Evolutionary conservation across 1,140 invertebrate species (phyloP), one percentile per base, ranked within the genome.

Genomic region (Anagrus nilaparvatae): DNA sequence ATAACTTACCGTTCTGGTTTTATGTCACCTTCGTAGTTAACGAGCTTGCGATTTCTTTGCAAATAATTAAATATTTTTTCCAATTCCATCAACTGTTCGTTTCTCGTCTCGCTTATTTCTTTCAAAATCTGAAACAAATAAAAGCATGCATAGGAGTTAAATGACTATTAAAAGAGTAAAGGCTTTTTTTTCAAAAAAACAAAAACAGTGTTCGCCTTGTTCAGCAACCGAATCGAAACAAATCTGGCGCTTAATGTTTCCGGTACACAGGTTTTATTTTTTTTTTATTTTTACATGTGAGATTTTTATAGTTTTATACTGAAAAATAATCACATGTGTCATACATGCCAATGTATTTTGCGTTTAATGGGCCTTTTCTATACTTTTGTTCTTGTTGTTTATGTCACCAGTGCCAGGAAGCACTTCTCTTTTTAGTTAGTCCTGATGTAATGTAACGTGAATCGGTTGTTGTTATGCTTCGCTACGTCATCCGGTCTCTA

Each of bases 1-100:
- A n/a, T n/a, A n/a, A n/a, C n/a, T n/a, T n/a, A n/a, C n/a, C n/a
- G n/a, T n/a, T n/a, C n/a, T 60, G 41, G 44, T 55, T 60, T 28
- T 53, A 60, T 54, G 55, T 61, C 42, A 52, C 55, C 48, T 53
- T 68, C 56, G 34, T 77, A 73, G 5, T 63, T 60, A 5, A 68
- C 61, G 5, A 80, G 59, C 33, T 49, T 69, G 17, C 71, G 61
- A 49, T 75, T 55, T 35, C 76, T 61, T 40, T 82, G 72, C 36
- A 85, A 59, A 61, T 79, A 63, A 43, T 67, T 63, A 50, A 84
- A 84, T 14, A 82, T 61, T 12, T 58, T 58, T 50, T 77, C 71
- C 19, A 84, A 62, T 41, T 78, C 75, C 6, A 69, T 53, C 21
- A 85, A 53, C 52, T 82, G 79, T 12, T 61, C 58, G 51, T 74